Base-by-base conservation (phyloP, 2,113 vertebrate genomes). In the Megaleporinus macrocephalus region DNA sequence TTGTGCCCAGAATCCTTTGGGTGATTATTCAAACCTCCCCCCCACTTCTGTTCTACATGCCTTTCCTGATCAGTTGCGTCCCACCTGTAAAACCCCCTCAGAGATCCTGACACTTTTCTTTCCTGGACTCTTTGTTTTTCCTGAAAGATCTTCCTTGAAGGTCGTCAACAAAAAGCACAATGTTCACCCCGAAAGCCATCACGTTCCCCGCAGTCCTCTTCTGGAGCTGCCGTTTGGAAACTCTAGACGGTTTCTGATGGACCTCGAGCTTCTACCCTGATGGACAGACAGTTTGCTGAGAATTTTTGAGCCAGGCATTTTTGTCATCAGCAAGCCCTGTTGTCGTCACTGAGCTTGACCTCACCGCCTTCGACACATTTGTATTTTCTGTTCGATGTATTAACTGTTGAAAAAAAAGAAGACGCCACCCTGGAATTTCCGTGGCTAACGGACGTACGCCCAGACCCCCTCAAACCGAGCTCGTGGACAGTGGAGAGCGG, bases 121-220 rank as follows among this genome's bases (percentile, higher is more conserved):
- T n/a, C n/a, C n/a, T n/a, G n/a, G n/a, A n/a, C n/a, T n/a, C n/a
- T n/a, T n/a, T n/a, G n/a, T n/a, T 61, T 65, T 66, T 55, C 27
- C 26, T 62, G 55, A 59, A 68, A 59, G 33, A 75, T 51, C 30
- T 69, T 66, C 16, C 14, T n/a, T 26, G 15, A 24, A 53, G 53
- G 73, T 61, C 36, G 41, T 76, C 70, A 29, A 55, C 24, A 49
- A 79, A 82, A 85, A 85, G 84, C 84, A 85, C 84, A 85, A 85
- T 22, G 78, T 70, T 78, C 29, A 53, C 76, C 63, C 16, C 5
- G 26, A 62, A 61, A 53, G 18, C 22, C 49, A 12, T 57, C 76
- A 59, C n/a, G n/a, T 49, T 63, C 24, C 9, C 26, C 1, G 24
- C 16, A 22, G 30, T 22, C 22, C 16, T 36, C 11, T 10, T 68